Percentiles rank a stretch among this genome's conserved stretches.
phyloP scores from a whole-genome alignment of 2,113 vertebrate genomes.

The Cebus imitator region DNA sequence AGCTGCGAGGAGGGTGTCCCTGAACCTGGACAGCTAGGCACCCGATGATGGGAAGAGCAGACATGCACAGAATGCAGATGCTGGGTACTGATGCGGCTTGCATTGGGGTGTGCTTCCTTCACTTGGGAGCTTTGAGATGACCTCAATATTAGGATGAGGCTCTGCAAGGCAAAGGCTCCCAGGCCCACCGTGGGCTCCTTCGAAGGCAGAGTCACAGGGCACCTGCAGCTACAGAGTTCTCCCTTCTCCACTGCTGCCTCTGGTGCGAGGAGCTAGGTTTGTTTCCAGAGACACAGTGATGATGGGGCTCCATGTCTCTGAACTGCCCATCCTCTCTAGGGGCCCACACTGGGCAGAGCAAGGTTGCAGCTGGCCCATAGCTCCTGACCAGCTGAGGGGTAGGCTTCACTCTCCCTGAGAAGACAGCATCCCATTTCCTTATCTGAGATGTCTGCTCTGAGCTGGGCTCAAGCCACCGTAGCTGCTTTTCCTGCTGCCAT shows the following conservation, averaged over 20 bases:
- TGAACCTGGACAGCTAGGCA: too few species aligned
- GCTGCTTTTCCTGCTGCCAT: neutral
- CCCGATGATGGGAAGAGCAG: rapidly evolving
- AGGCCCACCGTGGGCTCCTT: rapidly evolving
- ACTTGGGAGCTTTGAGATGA: too few species aligned
- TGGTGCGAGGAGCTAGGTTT: neutral
- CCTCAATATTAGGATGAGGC: neutral
- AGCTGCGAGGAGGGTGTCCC: rapidly evolving
- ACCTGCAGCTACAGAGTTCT: neutral
- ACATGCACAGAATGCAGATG: rapidly evolving
- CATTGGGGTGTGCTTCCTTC: rapidly evolving
- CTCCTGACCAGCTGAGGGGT: neutral
- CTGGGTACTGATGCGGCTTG: neutral
- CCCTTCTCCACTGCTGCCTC: neutral
- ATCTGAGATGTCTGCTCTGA: neutral
- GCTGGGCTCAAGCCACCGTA: too few species aligned
- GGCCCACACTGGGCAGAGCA: neutral
- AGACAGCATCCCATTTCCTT: neutral
- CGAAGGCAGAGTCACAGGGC: too few species aligned
- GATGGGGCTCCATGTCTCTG: rapidly evolving
- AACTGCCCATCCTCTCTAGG: rapidly evolving
- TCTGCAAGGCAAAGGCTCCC: neutral
- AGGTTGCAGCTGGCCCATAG: too few species aligned
- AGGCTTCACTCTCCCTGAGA: neutral
- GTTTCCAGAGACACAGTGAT: neutral